These are phyloP conservation scores for Nyleta sp. DNA, from an alignment of 2,888 invertebrate genomes.

Conservation along the genomic window DNA sequence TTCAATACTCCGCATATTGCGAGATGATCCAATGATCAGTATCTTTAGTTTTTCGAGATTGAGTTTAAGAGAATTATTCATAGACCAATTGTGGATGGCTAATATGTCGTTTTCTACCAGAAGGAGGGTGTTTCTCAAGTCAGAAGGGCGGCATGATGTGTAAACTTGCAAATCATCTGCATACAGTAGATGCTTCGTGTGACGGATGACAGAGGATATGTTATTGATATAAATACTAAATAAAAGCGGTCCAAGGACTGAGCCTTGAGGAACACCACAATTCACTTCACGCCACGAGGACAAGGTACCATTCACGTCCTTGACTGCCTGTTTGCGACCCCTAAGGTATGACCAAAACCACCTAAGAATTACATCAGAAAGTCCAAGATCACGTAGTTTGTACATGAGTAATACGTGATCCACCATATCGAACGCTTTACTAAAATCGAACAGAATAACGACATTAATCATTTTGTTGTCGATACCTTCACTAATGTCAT, in stretches of 20 bases:
- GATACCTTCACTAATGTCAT: neutral
- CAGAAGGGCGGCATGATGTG: neutral
- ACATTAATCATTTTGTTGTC: neutral
- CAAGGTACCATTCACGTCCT: neutral
- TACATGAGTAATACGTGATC: neutral
- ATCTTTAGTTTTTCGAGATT: slow-evolving; percentile 4
- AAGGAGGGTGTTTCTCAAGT: neutral
- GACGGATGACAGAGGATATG: neutral
- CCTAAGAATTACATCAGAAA: neutral
- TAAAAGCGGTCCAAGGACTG: slow-evolving; percentile 1
- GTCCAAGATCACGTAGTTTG: neutral
- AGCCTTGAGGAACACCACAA: slow-evolving; percentile 7
- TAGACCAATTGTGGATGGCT: neutral
- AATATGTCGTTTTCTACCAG: neutral
- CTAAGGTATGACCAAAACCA: slow-evolving; percentile 3
- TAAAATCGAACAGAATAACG: neutral
- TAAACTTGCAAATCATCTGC: slow-evolving; percentile 8
- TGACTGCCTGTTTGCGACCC: neutral
- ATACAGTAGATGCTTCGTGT: neutral
- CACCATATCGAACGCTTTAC: neutral
- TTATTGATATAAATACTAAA: neutral
- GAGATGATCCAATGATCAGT: neutral
- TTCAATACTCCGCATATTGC: neutral
- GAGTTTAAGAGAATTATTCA: neutral
- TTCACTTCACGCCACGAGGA: neutral